A percentile compares a stretch with the other conserved stretches of the same genome.
Conservation (phyloP, 1,140 invertebrate species). For the Argopecten irradians region DNA sequence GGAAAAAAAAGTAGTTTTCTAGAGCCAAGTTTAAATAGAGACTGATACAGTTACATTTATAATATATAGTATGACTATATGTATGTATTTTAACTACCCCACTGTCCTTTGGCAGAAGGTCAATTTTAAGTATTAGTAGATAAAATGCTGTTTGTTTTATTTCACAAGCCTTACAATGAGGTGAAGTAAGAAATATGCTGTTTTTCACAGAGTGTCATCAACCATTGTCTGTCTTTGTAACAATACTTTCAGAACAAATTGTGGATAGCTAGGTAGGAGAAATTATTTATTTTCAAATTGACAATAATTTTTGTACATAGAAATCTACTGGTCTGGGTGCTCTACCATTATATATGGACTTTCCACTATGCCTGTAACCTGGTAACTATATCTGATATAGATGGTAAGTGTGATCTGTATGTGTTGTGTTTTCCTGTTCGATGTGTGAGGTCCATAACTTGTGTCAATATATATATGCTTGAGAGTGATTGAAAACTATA, state of each 20-base stretch:
- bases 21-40: too few relatives aligned
- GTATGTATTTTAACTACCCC: too few relatives aligned
- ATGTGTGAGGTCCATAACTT: not conserved
- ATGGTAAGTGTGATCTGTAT: not conserved
- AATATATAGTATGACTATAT: too few relatives aligned
- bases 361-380: not conserved
- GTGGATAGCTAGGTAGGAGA: not conserved
- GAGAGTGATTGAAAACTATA: not conserved
- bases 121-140: too few relatives aligned
- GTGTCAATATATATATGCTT: not conserved
- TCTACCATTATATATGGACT: slow-evolving; percentile 1
- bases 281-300: not conserved
- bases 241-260: not conserved
- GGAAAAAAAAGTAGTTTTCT: too few relatives aligned
- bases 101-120: too few relatives aligned
- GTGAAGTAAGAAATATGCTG: too few relatives aligned
- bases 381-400: not conserved
- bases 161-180: too few relatives aligned
- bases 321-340: slow-evolving; percentile 4
- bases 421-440: not conserved
- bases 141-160: too few relatives aligned
- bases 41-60: too few relatives aligned
- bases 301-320: not conserved
- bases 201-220: too few relatives aligned
- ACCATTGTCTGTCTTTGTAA: not conserved